phyloP scores from a whole-genome alignment of 2,113 vertebrate genomes.

The Odobenus rosmarus region DNA sequence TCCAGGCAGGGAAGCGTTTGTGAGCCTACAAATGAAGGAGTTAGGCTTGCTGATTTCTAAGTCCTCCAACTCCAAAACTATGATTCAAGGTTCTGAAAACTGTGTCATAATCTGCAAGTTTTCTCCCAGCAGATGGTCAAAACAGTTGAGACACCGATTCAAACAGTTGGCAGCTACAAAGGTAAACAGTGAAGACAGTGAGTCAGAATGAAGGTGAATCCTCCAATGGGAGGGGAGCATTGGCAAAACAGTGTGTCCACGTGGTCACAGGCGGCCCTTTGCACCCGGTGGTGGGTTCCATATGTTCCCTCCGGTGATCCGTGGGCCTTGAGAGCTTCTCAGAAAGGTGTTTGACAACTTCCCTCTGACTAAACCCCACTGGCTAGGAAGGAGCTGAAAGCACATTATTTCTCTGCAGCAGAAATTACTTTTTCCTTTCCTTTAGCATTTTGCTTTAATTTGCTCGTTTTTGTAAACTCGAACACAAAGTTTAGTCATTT shows the following conservation, averaged over 20 bases:
- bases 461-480: conserved; percentile 48
- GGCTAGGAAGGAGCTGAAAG: conserved; percentile 40
- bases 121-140: conserved; percentile 65
- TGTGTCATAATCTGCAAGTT: conserved; percentile 14
- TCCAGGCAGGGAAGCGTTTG: rapidly evolving
- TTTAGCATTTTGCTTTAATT: background rate
- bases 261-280: background rate
- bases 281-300: background rate
- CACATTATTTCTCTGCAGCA: background rate
- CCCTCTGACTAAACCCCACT: background rate
- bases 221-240: background rate
- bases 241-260: background rate
- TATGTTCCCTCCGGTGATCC: background rate
- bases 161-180: conserved; percentile 69
- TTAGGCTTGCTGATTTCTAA: background rate
- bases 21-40: background rate
- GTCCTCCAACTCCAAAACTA: background rate
- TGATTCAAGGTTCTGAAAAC: background rate
- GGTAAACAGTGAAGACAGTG: conserved; percentile 73
- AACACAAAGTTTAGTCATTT: background rate
- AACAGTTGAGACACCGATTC: conserved; percentile 59
- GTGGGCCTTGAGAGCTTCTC: background rate
- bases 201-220: conserved; percentile 61
- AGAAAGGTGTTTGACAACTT: conserved; percentile 49
- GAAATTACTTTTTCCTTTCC: background rate